Evolutionary conservation across 2,888 invertebrate species (phyloP), one percentile per base, ranked within the genome.

Genomic region (Hyalella azteca): DNA sequence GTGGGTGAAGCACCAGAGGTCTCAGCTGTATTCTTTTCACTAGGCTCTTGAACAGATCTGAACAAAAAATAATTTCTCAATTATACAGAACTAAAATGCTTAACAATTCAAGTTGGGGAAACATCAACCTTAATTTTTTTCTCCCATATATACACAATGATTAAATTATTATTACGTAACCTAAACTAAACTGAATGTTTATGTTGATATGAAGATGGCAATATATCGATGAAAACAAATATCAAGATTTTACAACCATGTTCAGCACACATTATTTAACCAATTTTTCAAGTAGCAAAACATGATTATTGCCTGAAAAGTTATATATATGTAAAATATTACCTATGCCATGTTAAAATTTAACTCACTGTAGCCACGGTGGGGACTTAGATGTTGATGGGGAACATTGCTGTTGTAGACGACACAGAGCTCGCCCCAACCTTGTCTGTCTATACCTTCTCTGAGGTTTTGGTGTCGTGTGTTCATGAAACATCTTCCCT

Each of bases 401-500:
- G 32, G 66, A 22, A 22, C 32, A 32, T 36, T 29, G 7, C 36
- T 29, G 32, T 36, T 66, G 66, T 15, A 66, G 66, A 13, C 2
- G 36, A 36, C 36, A 32, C 13, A 66, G 29, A 11, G 66, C 66
- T 9, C 19, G 39, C 29, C 66, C 66, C 13, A 66, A 36, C 36
- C 66, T 66, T 5, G 36, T 36, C 7, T 32, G 29, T 5, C 66
- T 32, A 66, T 66, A 36, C 19, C 36, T 32, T 66, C 66, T 66
- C 19, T 66, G 66, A 19, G 66, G 66, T 29, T 66, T 66, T 19
- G 66, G 29, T 2, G 66, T 66, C n/a, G 36, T 66, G 39, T 66
- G 66, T 36, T 19, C 1, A 7, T 36, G 66, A 29, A 66, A 66
- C 19, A 39, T 2, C 36, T 66, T 36, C 36, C 36, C 66, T 7